These are phyloP conservation scores for Cynopterus brachyotis DNA, from an alignment of 2,113 vertebrate genomes.

Conservation along the genomic window DNA sequence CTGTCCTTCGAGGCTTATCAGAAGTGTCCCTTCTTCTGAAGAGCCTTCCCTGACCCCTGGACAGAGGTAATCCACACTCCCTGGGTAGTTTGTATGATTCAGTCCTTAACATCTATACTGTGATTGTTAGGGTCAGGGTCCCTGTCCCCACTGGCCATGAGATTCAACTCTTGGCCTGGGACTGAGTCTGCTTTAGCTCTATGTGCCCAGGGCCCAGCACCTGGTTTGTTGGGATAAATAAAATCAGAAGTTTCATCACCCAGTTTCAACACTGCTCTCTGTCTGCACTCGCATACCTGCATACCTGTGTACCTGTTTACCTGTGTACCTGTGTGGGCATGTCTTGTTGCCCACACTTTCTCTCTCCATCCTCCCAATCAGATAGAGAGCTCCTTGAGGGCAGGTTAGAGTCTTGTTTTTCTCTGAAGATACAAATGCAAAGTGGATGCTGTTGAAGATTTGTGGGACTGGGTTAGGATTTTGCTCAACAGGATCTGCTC, in stretches of 20 bases:
- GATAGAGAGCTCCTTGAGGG: not conserved
- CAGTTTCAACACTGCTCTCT: not conserved
- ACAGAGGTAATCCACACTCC: not conserved
- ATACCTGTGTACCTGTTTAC: not conserved
- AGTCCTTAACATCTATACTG: not conserved
- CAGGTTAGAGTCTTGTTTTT: not conserved
- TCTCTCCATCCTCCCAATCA: not conserved
- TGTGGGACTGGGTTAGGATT: not conserved
- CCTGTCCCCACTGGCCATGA: not conserved
- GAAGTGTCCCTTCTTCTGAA: not conserved
- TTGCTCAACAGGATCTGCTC: not conserved
- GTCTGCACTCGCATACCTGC: not conserved
- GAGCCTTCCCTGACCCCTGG: not conserved
- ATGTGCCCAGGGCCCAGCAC: not conserved
- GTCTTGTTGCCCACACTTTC: not conserved
- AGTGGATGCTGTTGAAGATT: not conserved
- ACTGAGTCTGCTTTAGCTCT: not conserved
- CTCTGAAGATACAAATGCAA: not conserved
- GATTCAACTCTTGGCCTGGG: not conserved
- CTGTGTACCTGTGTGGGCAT: not conserved
- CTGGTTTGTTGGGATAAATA: not conserved
- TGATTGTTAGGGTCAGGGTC: rapidly evolving
- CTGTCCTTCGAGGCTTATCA: not conserved
- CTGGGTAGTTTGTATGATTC: not conserved
- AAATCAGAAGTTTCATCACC: not conserved